A percentile compares a stretch with the other conserved stretches of the same genome.
These are phyloP conservation scores for Pachyramphus minor DNA, from an alignment of 2,113 vertebrate genomes.

Conservation along the genomic window DNA sequence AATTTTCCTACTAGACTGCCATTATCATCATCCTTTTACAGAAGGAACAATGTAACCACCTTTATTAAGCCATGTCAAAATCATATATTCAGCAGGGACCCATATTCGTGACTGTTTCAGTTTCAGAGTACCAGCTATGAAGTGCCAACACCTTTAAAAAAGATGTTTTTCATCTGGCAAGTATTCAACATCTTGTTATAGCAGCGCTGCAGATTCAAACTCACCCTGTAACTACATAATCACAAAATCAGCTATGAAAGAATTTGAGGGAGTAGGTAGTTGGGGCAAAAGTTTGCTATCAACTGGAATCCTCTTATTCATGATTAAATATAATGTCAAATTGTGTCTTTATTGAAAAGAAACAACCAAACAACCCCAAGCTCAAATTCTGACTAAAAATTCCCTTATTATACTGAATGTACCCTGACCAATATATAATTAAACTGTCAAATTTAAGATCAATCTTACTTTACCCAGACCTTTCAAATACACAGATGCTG, in stretches of 20 bases:
- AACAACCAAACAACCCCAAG: rapidly evolving
- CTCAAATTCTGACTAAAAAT: not conserved
- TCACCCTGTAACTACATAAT: not conserved
- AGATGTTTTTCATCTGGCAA: not conserved
- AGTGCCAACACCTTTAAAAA: conserved; percentile 13
- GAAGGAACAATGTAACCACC: not conserved
- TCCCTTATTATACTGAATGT: not conserved
- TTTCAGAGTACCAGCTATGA: not conserved
- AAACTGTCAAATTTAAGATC: not conserved
- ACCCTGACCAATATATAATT: not conserved
- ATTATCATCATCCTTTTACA: not conserved
- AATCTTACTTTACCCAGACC: not conserved
- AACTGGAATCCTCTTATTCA: not conserved
- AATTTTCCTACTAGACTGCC: not conserved
- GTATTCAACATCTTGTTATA: conserved; percentile 1
- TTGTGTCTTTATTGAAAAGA: not conserved
- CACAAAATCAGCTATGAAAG: not conserved
- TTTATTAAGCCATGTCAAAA: not conserved
- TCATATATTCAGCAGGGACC: not conserved
- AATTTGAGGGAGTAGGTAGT: not conserved
- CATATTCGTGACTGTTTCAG: not conserved
- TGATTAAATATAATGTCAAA: not conserved
- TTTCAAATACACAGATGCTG: not conserved
- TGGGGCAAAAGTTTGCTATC: not conserved
- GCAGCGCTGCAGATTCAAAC: not conserved